These are phyloP conservation scores for Pantala flavescens DNA, from an alignment of 1,140 invertebrate species.

Conservation along the genomic window DNA sequence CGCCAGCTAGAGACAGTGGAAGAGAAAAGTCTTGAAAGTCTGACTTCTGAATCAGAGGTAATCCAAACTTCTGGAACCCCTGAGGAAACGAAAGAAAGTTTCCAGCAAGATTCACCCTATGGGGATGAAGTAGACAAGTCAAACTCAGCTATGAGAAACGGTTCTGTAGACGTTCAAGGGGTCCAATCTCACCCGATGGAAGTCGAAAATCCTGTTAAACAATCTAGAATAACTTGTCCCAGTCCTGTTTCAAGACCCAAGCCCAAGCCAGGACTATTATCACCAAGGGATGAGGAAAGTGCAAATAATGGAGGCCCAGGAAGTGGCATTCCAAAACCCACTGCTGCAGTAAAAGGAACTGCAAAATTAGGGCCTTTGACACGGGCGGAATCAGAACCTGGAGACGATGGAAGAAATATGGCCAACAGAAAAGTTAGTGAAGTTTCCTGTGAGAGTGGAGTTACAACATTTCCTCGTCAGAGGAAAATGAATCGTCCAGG, in stretches of 20 bases:
- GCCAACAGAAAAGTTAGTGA: background rate
- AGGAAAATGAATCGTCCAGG: constrained; percentile 23
- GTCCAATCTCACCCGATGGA: background rate
- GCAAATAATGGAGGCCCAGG: background rate
- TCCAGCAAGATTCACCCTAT: background rate
- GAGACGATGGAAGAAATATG: background rate
- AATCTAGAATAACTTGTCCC: background rate
- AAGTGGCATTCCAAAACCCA: constrained; percentile 66
- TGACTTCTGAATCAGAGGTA: background rate
- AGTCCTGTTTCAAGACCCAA: background rate
- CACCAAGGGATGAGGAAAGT: background rate
- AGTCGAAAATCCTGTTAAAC: background rate
- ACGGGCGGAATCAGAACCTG: background rate
- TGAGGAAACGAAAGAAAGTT: background rate
- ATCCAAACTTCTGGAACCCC: background rate
- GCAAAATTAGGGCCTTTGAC: constrained; percentile 24
- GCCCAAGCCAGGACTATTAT: background rate
- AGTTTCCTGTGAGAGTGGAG: background rate
- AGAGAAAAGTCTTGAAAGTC: background rate
- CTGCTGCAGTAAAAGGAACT: constrained; percentile 79
- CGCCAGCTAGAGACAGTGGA: background rate
- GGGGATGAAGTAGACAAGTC: background rate
- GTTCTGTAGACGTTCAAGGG: background rate
- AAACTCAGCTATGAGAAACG: background rate
- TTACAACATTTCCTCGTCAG: constrained; percentile 15